Evolutionary conservation across 2,797 vertebrate genomes (phyloP).

Genomic region (Sebastes diploproa): DNA sequence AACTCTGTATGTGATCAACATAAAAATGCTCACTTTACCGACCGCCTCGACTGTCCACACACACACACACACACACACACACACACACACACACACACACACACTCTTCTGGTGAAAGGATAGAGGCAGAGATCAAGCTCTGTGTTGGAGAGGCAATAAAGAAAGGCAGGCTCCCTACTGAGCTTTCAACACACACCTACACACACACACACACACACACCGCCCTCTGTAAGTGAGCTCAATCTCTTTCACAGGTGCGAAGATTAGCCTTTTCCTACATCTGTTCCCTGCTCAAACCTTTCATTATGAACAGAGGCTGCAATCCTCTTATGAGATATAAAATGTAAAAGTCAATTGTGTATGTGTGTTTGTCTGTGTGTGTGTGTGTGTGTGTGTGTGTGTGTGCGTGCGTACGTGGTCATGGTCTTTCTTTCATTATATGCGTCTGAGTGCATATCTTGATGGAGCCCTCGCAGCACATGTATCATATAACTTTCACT

Average conservation of each 20-base stretch:
- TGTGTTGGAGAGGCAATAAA: slow-evolving; percentile 55
- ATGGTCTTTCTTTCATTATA: slow-evolving; percentile 16
- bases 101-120: slow-evolving; percentile 9
- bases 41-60: slow-evolving; percentile 27
- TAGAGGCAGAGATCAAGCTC: slow-evolving; percentile 34
- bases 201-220: neutral
- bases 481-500: slow-evolving; percentile 20
- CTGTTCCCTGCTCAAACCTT: slow-evolving; percentile 57
- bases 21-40: slow-evolving; percentile 69
- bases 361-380: neutral
- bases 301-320: slow-evolving; percentile 52
- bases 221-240: slow-evolving; percentile 49
- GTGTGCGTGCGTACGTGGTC: neutral
- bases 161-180: slow-evolving; percentile 44
- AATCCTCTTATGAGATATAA: slow-evolving; percentile 61
- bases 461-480: neutral
- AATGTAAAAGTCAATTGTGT: slow-evolving; percentile 23
- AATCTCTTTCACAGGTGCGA: slow-evolving; percentile 66
- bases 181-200: slow-evolving; percentile 35
- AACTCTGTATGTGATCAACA: slow-evolving; percentile 76
- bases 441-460: slow-evolving; percentile 1
- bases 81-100: neutral
- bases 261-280: slow-evolving; percentile 67
- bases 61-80: neutral
- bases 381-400: neutral